Base-by-base conservation (phyloP, 2,113 vertebrate species). In the Periophthalmodon schlosseri region DNA sequence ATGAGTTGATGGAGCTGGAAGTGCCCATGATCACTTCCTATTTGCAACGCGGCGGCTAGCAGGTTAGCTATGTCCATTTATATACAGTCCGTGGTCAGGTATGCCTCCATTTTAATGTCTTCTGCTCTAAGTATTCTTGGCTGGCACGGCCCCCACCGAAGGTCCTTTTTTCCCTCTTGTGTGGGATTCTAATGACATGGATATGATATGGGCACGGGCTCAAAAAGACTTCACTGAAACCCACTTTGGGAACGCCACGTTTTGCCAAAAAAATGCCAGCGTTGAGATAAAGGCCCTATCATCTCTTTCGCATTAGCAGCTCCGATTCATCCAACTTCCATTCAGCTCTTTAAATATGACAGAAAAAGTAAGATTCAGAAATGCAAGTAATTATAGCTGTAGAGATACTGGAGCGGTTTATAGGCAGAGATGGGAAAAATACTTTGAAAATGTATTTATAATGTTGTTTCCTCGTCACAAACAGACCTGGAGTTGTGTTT, bases 71-170 rank as follows among this genome's bases (percentile, higher is more conserved):
- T 28, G 28, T 28, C 28, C 28, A 28, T 28, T 28, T 28, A 28
- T 28, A 28, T 28, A 28, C 1, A 28, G 28, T 28, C 28, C 3
- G 3, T 3, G 3, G 28, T 28, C 85, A 91, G 90, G 86, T 92
- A 91, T 89, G 87, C 88, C 85, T 91, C 88, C 76, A 77, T 85
- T 63, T 89, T 83, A 87, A 90, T 73, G 84, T 79, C 81, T 92
- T 86, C 87, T 84, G 77, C 78, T 84, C 73, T 87, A 89, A 91
- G 84, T 87, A 87, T 71, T 85, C 75, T 2, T 76, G 85, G 86
- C 88, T 91, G 89, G 84, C 82, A 84, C 44, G 2, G 72, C 72
- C 84, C 84, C 83, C 60, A 28, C 23, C 28, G 46, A 72, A 70
- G 69, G 36, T 69, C 76, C 88, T 87, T 81, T 28, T 60, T 28